Evolutionary conservation across 2,113 vertebrate species (phyloP).

Genomic region (Ploceus nigricollis): DNA sequence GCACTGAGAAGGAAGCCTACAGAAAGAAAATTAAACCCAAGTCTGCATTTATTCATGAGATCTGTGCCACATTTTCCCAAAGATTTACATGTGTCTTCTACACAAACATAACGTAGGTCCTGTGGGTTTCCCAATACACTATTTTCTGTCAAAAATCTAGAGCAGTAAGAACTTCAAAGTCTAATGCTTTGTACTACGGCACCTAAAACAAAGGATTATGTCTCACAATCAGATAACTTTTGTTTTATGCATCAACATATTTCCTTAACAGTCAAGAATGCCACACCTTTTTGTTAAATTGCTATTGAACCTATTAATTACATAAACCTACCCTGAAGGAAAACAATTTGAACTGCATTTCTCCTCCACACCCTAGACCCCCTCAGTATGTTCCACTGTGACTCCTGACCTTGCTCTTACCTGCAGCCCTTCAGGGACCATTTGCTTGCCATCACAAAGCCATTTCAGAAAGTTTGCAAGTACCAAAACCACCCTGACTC

Average conservation of each 20-base stretch:
- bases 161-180: not conserved
- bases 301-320: not conserved
- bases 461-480: not conserved
- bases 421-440: not conserved
- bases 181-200: not conserved
- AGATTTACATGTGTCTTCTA: not conserved
- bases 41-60: not conserved
- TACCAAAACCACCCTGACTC: not conserved
- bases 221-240: not conserved
- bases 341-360: not conserved
- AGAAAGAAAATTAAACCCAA: not conserved
- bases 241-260: not conserved
- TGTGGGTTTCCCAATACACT: not conserved
- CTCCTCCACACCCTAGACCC: not conserved
- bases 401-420: not conserved
- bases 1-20: not conserved
- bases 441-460: not conserved
- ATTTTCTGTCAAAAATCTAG: not conserved
- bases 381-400: rapidly evolving
- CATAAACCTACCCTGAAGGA: not conserved
- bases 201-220: not conserved
- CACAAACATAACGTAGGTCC: not conserved
- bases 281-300: not conserved
- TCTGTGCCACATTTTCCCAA: rapidly evolving
- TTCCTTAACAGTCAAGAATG: not conserved